phyloP scores from a whole-genome alignment of 2,888 invertebrate species.

The Graphium colonna region DNA sequence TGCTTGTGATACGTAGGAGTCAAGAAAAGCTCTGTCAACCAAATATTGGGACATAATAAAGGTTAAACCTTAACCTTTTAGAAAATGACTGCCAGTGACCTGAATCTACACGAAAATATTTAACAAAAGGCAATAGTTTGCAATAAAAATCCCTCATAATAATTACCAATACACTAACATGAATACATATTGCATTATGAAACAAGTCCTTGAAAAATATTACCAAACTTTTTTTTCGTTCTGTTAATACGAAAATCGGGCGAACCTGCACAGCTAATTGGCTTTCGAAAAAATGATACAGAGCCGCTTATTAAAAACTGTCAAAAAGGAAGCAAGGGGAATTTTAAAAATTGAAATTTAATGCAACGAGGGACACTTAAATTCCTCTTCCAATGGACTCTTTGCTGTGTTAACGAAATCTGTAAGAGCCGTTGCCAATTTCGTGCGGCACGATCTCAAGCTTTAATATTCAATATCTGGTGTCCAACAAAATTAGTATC shows the following conservation, averaged over 20 bases:
- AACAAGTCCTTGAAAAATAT: not conserved
- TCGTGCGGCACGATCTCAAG: not conserved
- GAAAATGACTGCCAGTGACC: no score
- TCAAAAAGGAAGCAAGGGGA: not conserved
- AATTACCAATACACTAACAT: no score
- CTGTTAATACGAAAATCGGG: no score
- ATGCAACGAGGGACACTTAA: conserved; percentile 9
- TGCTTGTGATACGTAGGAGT: no score
- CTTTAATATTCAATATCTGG: not conserved
- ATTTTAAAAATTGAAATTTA: conserved; percentile 10
- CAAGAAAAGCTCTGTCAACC: no score
- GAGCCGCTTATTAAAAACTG: conserved; percentile 3
- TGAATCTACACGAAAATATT: no score
- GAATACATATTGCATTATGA: not conserved
- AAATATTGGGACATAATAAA: no score
- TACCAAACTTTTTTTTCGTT: not conserved
- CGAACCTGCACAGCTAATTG: no score
- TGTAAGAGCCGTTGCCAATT: not conserved
- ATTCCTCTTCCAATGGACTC: not conserved
- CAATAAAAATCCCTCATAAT: no score
- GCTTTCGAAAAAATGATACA: not conserved
- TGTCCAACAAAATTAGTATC: no score
- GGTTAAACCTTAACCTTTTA: no score
- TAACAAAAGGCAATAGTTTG: no score
- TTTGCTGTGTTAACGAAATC: not conserved